Evolutionary conservation across 37 sponge, comb jelly and placozoan genomes (phyloP).

Genomic region (Beroe forskalii): DNA sequence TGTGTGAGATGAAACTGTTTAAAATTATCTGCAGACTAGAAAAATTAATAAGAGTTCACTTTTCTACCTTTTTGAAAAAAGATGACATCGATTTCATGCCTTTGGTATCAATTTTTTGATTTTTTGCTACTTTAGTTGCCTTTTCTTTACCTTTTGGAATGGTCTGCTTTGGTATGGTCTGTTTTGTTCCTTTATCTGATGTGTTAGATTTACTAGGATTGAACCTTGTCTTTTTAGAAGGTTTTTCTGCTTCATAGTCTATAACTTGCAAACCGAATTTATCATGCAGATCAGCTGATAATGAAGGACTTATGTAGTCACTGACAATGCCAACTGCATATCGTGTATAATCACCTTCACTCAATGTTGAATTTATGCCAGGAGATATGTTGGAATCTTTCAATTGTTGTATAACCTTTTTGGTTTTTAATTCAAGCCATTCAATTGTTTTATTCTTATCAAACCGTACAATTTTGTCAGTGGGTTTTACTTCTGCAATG

Average conservation of each 20-base stretch:
- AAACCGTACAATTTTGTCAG: neutral
- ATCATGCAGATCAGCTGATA: constrained; percentile 42
- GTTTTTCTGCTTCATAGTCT: constrained; percentile 10
- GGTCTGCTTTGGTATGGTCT: neutral
- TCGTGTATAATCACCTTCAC: neutral
- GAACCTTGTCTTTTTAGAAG: constrained; percentile 18
- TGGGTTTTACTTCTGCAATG: constrained; percentile 11
- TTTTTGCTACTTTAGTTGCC: constrained; percentile 28
- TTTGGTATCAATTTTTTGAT: neutral
- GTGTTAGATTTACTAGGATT: neutral
- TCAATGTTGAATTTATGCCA: constrained; percentile 5
- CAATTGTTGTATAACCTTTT: neutral
- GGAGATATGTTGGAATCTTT: neutral
- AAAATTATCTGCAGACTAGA: no score
- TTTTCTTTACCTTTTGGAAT: constrained; percentile 17
- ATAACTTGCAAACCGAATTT: neutral
- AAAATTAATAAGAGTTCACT: no score
- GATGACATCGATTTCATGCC: constrained; percentile 64
- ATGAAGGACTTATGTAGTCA: constrained; percentile 16
- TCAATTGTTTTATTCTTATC: constrained; percentile 17
- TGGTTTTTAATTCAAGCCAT: neutral
- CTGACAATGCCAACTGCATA: constrained; percentile 50
- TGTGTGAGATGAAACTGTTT: no score
- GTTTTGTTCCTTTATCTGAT: no score
- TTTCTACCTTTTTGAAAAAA: constrained; percentile 54